phyloP scores from a whole-genome alignment of 53 echinoderm and acorn worm genomes.

The Holothuria leucospilota region DNA sequence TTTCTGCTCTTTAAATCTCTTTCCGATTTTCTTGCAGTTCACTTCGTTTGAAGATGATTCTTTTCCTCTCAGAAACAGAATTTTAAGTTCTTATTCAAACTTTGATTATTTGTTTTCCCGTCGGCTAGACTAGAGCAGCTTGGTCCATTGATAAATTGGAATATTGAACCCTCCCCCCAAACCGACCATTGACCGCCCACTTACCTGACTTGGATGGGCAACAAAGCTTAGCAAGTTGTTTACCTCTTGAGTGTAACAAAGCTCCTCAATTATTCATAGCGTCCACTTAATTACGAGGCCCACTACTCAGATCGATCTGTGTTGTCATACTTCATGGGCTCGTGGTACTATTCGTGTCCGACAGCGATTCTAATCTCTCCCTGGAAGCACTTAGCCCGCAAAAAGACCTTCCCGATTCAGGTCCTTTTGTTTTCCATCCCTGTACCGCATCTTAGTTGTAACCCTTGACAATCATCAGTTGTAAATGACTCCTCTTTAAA shows the following conservation, averaged over 20 bases:
- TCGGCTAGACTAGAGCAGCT: neutral
- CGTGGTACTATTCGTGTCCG: conserved; percentile 15
- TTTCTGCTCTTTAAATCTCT: too few species aligned
- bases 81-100: neutral
- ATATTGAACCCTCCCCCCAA: conserved; percentile 27
- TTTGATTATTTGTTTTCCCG: conserved; percentile 3
- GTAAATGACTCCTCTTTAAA: too few species aligned
- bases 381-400: conserved; percentile 14
- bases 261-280: conserved; percentile 37
- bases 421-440: too few species aligned
- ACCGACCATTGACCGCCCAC: conserved; percentile 34
- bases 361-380: conserved; percentile 8
- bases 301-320: conserved; percentile 19
- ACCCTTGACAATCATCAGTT: too few species aligned
- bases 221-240: conserved; percentile 35
- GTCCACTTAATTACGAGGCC: conserved; percentile 38
- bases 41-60: too few species aligned
- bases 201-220: conserved; percentile 21
- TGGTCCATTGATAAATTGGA: conserved; percentile 28
- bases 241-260: conserved; percentile 34
- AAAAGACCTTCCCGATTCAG: neutral
- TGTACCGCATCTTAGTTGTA: too few species aligned
- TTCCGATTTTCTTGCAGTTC: too few species aligned
- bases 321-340: conserved; percentile 10
- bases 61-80: too few species aligned